Evolutionary conservation across 2,113 vertebrate genomes (phyloP).

Genomic region (Diadophis punctatus): DNA sequence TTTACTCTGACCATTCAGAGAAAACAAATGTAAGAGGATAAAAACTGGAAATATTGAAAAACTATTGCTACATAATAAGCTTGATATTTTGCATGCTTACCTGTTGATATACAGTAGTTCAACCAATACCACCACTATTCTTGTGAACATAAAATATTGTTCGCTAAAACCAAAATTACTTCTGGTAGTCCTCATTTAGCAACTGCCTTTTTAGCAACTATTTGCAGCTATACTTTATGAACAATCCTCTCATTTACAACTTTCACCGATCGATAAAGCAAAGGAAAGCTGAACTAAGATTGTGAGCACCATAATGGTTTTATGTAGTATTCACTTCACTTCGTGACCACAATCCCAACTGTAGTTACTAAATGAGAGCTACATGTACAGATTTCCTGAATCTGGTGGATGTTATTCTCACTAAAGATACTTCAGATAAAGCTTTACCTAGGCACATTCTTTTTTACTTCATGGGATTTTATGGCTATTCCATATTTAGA

Average conservation of each 20-base stretch:
- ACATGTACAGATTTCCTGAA: background rate
- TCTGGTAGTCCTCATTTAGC: background rate
- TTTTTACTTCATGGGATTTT: background rate
- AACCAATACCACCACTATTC: background rate
- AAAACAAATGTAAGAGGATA: background rate
- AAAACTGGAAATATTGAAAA: background rate
- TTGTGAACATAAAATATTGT: background rate
- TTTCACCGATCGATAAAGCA: background rate
- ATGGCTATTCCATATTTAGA: background rate
- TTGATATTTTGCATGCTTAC: slow-evolving; percentile 13
- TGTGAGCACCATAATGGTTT: background rate
- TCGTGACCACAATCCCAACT: background rate
- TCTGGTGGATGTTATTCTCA: background rate
- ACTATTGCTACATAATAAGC: background rate
- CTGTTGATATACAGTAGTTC: slow-evolving; percentile 6
- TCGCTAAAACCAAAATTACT: background rate
- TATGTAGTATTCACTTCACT: background rate
- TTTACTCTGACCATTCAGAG: background rate
- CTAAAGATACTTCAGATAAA: background rate
- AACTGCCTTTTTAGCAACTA: background rate
- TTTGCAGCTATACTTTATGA: background rate
- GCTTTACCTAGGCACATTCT: background rate
- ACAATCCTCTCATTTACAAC: background rate
- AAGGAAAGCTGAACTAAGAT: background rate
- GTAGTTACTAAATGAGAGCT: background rate